Evolutionary conservation across 1,140 invertebrate genomes (phyloP), one percentile per base, ranked within the genome.

Genomic region (Zophobas atratus): DNA sequence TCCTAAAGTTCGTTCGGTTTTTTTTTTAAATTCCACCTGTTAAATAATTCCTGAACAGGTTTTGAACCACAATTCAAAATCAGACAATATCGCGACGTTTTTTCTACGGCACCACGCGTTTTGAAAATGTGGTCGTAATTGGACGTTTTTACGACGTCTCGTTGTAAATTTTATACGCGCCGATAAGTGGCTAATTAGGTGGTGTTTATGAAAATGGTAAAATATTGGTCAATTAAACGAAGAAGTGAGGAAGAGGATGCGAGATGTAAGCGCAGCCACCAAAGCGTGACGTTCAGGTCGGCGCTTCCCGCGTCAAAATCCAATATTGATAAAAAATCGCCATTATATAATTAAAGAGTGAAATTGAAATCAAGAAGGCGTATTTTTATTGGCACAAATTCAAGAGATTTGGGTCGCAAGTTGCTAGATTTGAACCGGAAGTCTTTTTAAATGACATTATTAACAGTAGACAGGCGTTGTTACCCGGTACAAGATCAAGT

Each of bases 241-340:
- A 67, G 60, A 33, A 67, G 8, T 67, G 39, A 67, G 60, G 60
- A 67, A 51, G 49, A 51, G 49, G 49, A 51, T 51, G 49, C 33
- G 38, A 67, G 60, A 67, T 67, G 39, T 67, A 67, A 67, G 38
- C 6, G 60, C 60, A 41, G 3, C 41, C 60, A 67, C n/a, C 60
- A 67, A 67, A 67, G n/a, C 60, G 60, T 67, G 60, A 67, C 60
- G 60, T 67, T 67, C 60, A 67, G 60, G 60, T 67, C 60, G 60
- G 60, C 60, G 60, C 1, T 43, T 67, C 60, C 20, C 38, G 8
- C 60, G 38, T 67, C 60, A 43, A 60, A 60, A 60, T 67, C 39
- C 38, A 67, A 43, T 60, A 60, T 60, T 60, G n/a, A 60, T 38
- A 60, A 46, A 46, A 46, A 46, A 46, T 46, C 38, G 6, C 6